Percentiles rank a stretch among this genome's conserved stretches.
These are phyloP conservation scores for Cybosia mesomella DNA, from an alignment of 2,888 invertebrate species.

Conservation along the genomic window DNA sequence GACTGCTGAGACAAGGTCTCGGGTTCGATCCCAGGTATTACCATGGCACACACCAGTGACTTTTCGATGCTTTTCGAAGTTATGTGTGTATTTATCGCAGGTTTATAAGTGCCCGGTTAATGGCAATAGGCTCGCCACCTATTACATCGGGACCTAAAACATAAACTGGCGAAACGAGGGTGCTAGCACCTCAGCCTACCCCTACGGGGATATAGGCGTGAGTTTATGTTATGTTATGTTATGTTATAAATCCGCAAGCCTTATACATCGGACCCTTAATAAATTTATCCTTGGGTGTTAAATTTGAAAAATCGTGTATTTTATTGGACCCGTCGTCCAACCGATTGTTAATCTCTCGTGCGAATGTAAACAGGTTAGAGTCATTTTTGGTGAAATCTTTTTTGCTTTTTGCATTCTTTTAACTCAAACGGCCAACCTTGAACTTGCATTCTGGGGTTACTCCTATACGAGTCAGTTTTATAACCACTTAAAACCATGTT, in stretches of 20 bases:
- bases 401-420: constrained; percentile 35
- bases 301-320: constrained; percentile 58
- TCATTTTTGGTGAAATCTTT: constrained; percentile 37
- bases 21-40: too few relatives aligned
- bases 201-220: too few relatives aligned
- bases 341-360: constrained; percentile 55
- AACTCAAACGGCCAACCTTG: constrained; percentile 44
- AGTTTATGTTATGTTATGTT: too few relatives aligned
- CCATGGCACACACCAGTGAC: too few relatives aligned
- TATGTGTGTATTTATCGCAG: too few relatives aligned
- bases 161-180: too few relatives aligned
- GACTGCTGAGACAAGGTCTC: too few relatives aligned
- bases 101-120: too few relatives aligned
- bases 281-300: constrained; percentile 49
- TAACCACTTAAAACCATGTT: constrained; percentile 11
- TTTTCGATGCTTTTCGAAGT: too few relatives aligned
- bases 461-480: constrained; percentile 22
- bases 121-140: too few relatives aligned
- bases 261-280: constrained; percentile 33
- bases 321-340: constrained; percentile 53
- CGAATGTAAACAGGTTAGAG: constrained; percentile 41
- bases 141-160: too few relatives aligned
- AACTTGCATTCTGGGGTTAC: constrained; percentile 32
- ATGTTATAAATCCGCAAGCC: constrained; percentile 29
- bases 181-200: too few relatives aligned